A percentile compares a stretch with the other conserved stretches of the same genome.
These are phyloP conservation scores for Zaprionus lineosus DNA, from an alignment of 2,888 invertebrate species.

Conservation along the genomic window DNA sequence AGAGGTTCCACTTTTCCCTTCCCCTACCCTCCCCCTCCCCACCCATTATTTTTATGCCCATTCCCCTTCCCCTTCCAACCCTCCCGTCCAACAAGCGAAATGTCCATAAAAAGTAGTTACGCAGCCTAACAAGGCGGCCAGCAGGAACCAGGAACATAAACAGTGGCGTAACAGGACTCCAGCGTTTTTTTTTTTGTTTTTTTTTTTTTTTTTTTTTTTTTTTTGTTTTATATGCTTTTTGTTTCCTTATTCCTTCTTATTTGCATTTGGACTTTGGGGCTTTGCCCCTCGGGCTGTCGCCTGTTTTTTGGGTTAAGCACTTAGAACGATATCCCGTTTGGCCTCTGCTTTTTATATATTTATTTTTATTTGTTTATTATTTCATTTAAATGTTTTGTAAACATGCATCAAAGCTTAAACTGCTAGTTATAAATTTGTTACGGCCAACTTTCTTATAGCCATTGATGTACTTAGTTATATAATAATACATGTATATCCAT, in stretches of 20 bases:
- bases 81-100: conserved; percentile 60
- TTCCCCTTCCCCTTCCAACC: neutral
- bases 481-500: no score
- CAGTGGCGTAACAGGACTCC: conserved; percentile 10
- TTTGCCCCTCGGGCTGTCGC: neutral
- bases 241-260: no score
- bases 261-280: conserved; percentile 41
- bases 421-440: conserved; percentile 64
- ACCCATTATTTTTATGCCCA: no score
- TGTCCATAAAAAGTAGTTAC: conserved; percentile 58
- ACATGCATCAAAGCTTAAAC: conserved; percentile 80
- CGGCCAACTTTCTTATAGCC: conserved; percentile 29
- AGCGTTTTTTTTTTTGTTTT: neutral
- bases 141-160: conserved; percentile 6
- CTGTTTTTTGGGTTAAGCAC: conserved; percentile 23
- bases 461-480: conserved; percentile 13
- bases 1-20: neutral
- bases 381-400: conserved; percentile 79
- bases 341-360: conserved; percentile 33
- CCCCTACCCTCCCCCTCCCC: conserved; percentile 1
- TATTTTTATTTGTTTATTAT: conserved; percentile 57
- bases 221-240: neutral
- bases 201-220: neutral
- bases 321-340: conserved; percentile 42
- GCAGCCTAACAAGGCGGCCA: conserved; percentile 39